Evolutionary conservation across 1,140 invertebrate genomes (phyloP), one percentile per base, ranked within the genome.

Genomic region (Dufourea novaeangliae): DNA sequence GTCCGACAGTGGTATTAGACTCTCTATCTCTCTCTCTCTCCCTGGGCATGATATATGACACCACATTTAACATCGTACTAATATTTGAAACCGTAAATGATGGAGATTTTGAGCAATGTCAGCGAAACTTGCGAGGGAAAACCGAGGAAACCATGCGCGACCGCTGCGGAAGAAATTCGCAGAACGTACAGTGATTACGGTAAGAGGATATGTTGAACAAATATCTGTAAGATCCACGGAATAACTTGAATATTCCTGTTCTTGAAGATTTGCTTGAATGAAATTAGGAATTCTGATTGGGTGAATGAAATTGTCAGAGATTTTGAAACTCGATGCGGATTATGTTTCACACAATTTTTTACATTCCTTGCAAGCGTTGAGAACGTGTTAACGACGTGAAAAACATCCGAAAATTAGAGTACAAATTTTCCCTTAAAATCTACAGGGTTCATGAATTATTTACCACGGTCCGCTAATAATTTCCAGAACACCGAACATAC

Each of bases 1-100:
- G 46, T 79, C 78, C 56, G 64, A 44, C 63, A 29, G 34, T 66
- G 25, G 75, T 57, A 62, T 77, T 71, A 71, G 56, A 77, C 37
- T 39, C 34, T 41, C 61, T 25, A 10, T 20, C 37, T 8, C 25
- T 29, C 62, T 11, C 27, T 46, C 54, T 22, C 39, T 12, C 64
- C n/a, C 22, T 10, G 14, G 22, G 34, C 14, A 44, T 59, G 64
- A 76, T 69, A 32, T 46, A 74, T 25, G 71, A 66, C 50, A 41
- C n/a, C n/a, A 17, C 63, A n/a, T 69, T 75, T 69, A 75, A 75
- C 54, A 32, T 75, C 32, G 37, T 56, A 20, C 37, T 22, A 52
- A 20, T 69, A 59, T 69, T 76, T 69, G 46, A 61, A 76, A 76
- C 54, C 20, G 41, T 69, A 59, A 69, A 3, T n/a, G 32, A 68